A percentile compares a stretch with the other conserved stretches of the same genome.
Evolutionary conservation across 2,888 invertebrate species (phyloP).

Genomic region (Zhengitettix transpicula): DNA sequence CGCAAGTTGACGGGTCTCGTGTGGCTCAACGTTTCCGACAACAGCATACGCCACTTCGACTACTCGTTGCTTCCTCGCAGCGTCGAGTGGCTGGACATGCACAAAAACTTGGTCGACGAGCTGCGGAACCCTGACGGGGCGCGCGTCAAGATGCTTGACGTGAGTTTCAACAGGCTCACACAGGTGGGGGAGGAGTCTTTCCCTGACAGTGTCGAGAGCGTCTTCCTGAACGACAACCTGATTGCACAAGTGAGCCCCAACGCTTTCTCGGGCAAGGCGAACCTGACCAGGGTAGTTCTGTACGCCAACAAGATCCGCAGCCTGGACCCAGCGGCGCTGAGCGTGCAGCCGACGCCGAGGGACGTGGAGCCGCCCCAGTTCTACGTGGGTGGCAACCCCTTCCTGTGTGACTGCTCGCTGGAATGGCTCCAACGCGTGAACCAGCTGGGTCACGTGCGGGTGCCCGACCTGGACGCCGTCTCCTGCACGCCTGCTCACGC

Average conservation of each 20-base stretch:
- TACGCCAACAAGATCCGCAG: constrained; percentile 56
- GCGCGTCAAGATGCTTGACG: constrained; percentile 59
- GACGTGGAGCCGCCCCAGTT: constrained; percentile 59
- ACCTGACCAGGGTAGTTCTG: constrained; percentile 57
- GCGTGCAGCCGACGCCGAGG: constrained; percentile 44
- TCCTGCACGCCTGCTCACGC: constrained; percentile 56
- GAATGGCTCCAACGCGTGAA: constrained; percentile 71
- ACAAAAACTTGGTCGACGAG: constrained; percentile 59
- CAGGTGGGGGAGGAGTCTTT: constrained; percentile 50
- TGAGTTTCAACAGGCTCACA: constrained; percentile 52
- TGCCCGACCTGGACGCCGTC: constrained; percentile 63
- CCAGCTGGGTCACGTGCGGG: constrained; percentile 51
- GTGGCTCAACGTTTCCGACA: constrained; percentile 68
- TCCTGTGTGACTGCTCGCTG: constrained; percentile 74
- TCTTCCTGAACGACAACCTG: constrained; percentile 57
- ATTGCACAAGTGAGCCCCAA: constrained; percentile 52
- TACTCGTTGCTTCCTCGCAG: constrained; percentile 60
- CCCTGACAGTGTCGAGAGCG: constrained; percentile 54
- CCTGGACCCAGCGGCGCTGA: constrained; percentile 53
- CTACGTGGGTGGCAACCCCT: constrained; percentile 66
- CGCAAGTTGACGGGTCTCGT: constrained; percentile 53
- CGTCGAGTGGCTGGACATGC: constrained; percentile 67
- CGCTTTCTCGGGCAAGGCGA: constrained; percentile 48
- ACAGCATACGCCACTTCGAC: constrained; percentile 63
- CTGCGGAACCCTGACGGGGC: constrained; percentile 53